Conservation (phyloP, 2,888 invertebrate genomes). For the Mesorhabditis sp. region DNA sequence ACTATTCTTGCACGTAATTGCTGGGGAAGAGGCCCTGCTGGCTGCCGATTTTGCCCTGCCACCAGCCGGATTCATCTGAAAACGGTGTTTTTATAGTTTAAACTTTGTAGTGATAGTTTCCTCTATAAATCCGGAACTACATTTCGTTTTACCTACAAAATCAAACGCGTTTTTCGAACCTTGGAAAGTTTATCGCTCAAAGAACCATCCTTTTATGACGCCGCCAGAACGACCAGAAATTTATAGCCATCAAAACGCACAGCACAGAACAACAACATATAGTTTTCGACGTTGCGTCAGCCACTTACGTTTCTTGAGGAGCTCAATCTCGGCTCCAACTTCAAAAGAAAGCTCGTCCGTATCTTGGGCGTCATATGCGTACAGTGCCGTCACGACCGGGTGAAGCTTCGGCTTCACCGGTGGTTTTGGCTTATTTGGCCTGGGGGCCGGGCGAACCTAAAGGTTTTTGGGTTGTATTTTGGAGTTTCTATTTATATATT, state of each 20-base stretch:
- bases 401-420: conserved; percentile 56
- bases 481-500: too few species aligned
- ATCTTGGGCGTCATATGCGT: conserved; percentile 69
- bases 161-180: conserved; percentile 9
- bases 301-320: conserved; percentile 66
- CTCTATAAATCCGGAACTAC: conserved; percentile 6
- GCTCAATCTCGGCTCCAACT: conserved; percentile 67
- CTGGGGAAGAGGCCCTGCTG: conserved; percentile 69
- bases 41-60: conserved; percentile 66
- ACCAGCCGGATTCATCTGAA: conserved; percentile 71
- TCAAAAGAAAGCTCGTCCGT: conserved; percentile 68
- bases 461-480: too few species aligned
- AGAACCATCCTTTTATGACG: too few species aligned
- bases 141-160: neutral
- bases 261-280: too few species aligned
- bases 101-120: conserved; percentile 4
- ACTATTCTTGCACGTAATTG: conserved; percentile 66
- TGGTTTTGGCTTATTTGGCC: conserved; percentile 61
- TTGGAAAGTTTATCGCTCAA: conserved; percentile 60
- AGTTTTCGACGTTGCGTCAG: too few species aligned
- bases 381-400: conserved; percentile 62
- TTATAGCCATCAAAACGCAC: too few species aligned
- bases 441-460: conserved; percentile 21
- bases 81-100: neutral
- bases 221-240: too few species aligned